Evolutionary conservation across 2,113 vertebrate genomes (phyloP), one percentile per base, ranked within the genome.

Genomic region (Chunga burmeisteri): DNA sequence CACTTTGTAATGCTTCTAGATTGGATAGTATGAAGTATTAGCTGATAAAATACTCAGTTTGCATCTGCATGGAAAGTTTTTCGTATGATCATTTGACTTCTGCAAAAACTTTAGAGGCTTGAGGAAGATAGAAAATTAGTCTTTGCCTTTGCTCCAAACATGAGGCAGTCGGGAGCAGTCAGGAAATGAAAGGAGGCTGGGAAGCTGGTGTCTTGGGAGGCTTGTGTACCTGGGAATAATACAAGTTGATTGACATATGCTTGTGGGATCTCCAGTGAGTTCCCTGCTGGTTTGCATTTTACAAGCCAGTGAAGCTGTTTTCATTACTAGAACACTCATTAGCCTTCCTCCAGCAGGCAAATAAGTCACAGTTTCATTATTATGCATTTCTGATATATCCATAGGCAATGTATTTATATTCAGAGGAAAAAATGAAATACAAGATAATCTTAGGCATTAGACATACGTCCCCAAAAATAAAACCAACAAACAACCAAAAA

Each of bases 221-320:
- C 19, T 72, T 83, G 66, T 66, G 21, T 71, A 32, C 22, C 86
- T 75, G 80, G 78, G 82, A 96, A 75, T 74, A 79, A 81, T 94
- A 16, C 22, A 83, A 65, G 40, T 52, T 91, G 87, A 94, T 84
- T 94, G 94, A 83, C 80, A 52, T 81, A 74, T n/a, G 66, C 65
- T 65, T 81, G 34, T 84, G 59, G 40, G 13, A 52, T 84, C 86
- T 94, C 94, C 53, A 81, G 72, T 2, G 86, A 88, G 30, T 91
- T 94, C 68, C 86, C 78, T 89, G 44, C 72, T 81, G 52, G 67
- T 96, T 81, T 84, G 68, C 72, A 75, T 95, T 92, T 96, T 94
- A 86, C 56, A 74, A 88, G 77, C 63, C 65, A 81, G 40, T 61
- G 44, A 96, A 93, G 27, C 47, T 0, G 2, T 86, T 95, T 95